phyloP scores from a whole-genome alignment of 92 coral and sea anemone species.

The Virgularia gustaviana region DNA sequence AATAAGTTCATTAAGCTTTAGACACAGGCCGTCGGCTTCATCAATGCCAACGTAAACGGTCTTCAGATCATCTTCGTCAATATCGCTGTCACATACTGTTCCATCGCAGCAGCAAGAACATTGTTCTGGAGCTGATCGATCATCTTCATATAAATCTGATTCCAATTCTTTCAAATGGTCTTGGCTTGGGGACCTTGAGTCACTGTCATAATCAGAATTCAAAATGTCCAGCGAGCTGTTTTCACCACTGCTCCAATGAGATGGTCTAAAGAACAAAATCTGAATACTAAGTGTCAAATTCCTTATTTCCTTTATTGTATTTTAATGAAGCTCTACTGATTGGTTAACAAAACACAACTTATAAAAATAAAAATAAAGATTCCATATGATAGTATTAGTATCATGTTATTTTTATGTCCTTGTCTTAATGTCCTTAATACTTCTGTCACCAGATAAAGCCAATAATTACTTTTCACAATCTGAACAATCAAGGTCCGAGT shows the following conservation, averaged over 20 bases:
- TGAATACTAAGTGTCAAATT: constrained; percentile 1
- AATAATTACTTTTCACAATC: constrained; percentile 54
- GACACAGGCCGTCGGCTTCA: constrained; percentile 32
- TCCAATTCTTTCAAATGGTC: constrained; percentile 42
- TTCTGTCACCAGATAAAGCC: constrained; percentile 7
- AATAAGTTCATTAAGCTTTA: constrained; percentile 35
- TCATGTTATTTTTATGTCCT: background rate
- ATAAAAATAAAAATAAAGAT: constrained; percentile 14
- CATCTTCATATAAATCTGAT: constrained; percentile 44
- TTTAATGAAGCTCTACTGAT: constrained; percentile 4
- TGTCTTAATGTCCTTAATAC: background rate
- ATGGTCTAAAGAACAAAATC: constrained; percentile 47
- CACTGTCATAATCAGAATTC: constrained; percentile 42
- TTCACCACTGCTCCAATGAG: constrained; percentile 46
- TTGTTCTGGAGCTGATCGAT: constrained; percentile 6
- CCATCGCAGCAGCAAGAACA: constrained; percentile 41
- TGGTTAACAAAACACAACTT: constrained; percentile 31
- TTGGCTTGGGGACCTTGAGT: constrained; percentile 52
- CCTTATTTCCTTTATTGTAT: background rate
- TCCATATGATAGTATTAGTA: constrained; percentile 8
- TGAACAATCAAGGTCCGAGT: constrained; percentile 49
- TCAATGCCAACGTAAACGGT: constrained; percentile 45
- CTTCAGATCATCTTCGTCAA: constrained; percentile 40
- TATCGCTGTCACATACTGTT: constrained; percentile 17
- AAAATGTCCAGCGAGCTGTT: constrained; percentile 41